Evolutionary conservation across 2,797 vertebrate species (phyloP), one percentile per base, ranked within the genome.

Genomic region (Decapterus maruadsi): DNA sequence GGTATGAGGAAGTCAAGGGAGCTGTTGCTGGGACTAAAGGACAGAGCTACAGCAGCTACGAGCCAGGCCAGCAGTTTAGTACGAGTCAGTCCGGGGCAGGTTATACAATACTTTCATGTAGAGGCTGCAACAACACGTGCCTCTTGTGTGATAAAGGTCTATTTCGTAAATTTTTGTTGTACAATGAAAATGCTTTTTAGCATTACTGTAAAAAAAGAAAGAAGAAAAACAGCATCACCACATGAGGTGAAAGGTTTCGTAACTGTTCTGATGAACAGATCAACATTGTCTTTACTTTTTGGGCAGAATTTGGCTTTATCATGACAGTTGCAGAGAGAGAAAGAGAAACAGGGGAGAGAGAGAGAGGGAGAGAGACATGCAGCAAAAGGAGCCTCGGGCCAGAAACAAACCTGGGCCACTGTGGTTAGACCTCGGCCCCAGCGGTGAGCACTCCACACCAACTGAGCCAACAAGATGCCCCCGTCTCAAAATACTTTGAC

Each of bases 1-100:
- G 92, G 92, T 94, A 94, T 93, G 93, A 89, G 81, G 88, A 87
- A 86, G 78, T 85, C 63, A 81, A 48, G 63, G 55, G 53, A 57
- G 80, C 22, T 12, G 36, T 19, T 72, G 61, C 48, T 85, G 71
- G 77, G 62, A 65, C 68, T 66, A 78, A 38, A 81, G 60, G 69
- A 68, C 59, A 76, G 58, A 63, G 62, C 64, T 69, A 70, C 17
- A 81, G 72, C 72, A 81, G 77, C 60, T 53, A 68, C 42, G 63
- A 80, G 82, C 43, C 65, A 87, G 71, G 71, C 54, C 26, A 74
- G 80, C 80, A 57, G 81, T 76, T 91, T 81, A 88, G 82, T 50
- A 51, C 20, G 50, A 72, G 68, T 82, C 43, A 80, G 78, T 82
- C 43, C 78, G 83, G 19, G 43, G 42, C 20, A 38, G 50, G 40